A percentile compares a stretch with the other conserved stretches of the same genome.
These are phyloP conservation scores for Gasterosteus aculeatus DNA, from an alignment of 2,113 vertebrate species.

Conservation along the genomic window DNA sequence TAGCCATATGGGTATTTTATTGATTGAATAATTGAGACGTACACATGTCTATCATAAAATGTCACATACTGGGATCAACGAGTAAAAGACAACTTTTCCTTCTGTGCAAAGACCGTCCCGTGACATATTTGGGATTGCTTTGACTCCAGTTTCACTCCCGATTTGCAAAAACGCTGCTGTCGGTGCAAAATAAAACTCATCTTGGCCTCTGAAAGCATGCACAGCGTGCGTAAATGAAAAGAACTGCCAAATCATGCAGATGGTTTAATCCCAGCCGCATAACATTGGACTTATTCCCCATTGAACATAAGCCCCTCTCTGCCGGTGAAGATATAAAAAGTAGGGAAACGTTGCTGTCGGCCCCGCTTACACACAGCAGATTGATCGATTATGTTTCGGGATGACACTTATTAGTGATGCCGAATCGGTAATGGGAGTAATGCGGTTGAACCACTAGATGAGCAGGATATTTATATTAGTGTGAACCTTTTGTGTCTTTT, in stretches of 20 bases:
- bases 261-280: constrained; percentile 61
- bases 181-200: constrained; percentile 15
- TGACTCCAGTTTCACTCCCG: constrained; percentile 5
- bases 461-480: constrained; percentile 1
- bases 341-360: background rate
- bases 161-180: constrained; percentile 7
- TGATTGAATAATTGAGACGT: too few relatives aligned
- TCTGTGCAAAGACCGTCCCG: too few relatives aligned
- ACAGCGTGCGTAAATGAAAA: constrained; percentile 26
- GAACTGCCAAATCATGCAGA: constrained; percentile 62
- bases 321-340: constrained; percentile 57
- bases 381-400: constrained; percentile 22
- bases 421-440: constrained; percentile 25
- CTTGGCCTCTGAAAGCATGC: constrained; percentile 39
- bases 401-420: constrained; percentile 2
- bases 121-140: background rate
- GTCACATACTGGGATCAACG: background rate
- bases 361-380: background rate
- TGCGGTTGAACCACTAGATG: background rate
- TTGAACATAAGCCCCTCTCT: constrained; percentile 50
- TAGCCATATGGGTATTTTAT: too few relatives aligned
- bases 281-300: constrained; percentile 50
- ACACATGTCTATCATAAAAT: background rate
- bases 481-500: background rate
- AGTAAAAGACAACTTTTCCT: background rate